These are phyloP conservation scores for Trichomycterus rosablanca DNA, from an alignment of 2,113 vertebrate species.

Conservation along the genomic window DNA sequence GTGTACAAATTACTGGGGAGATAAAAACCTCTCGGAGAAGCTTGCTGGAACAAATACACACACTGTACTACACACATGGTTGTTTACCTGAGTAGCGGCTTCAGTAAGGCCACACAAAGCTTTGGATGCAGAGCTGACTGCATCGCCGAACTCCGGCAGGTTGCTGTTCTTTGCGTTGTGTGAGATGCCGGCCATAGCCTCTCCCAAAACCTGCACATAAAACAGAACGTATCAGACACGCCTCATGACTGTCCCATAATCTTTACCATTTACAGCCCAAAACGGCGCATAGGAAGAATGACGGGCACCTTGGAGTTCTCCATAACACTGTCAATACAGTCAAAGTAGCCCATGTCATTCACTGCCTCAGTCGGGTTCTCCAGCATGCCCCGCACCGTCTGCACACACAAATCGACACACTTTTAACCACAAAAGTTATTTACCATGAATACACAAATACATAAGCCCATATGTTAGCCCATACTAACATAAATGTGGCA, in stretches of 20 bases:
- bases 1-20: background rate
- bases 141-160: constrained; percentile 88
- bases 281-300: background rate
- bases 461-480: too few relatives aligned
- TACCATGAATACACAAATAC: too few relatives aligned
- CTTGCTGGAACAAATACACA: background rate
- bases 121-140: constrained; percentile 87
- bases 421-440: too few relatives aligned
- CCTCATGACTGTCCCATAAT: background rate
- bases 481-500: background rate
- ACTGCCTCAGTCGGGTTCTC: constrained; percentile 92
- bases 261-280: background rate
- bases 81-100: constrained; percentile 83
- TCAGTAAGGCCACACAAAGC: constrained; percentile 93
- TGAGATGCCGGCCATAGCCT: constrained; percentile 96
- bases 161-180: constrained; percentile 96
- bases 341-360: constrained; percentile 91
- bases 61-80: background rate
- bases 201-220: constrained; percentile 79
- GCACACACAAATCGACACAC: constrained; percentile 14
- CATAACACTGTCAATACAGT: constrained; percentile 97
- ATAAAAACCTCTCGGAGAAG: background rate
- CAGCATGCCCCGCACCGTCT: constrained; percentile 90
- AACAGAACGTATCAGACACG: constrained; percentile 15
- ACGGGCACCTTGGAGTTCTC: constrained; percentile 92